These are phyloP conservation scores for Aviceda subcristata DNA, from an alignment of 2,113 vertebrate species.

Conservation along the genomic window DNA sequence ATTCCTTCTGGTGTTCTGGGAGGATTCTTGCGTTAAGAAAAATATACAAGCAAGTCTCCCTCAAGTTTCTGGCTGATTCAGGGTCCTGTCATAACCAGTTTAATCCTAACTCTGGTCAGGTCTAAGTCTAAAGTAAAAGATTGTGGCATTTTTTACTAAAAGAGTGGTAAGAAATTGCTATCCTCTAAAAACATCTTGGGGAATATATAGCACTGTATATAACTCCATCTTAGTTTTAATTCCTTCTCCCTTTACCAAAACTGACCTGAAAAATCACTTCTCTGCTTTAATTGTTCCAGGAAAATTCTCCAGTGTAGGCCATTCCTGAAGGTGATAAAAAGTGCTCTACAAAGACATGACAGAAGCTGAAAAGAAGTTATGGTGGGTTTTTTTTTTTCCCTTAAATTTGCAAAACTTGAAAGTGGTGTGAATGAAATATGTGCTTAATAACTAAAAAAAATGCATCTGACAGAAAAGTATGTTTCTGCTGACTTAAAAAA, in stretches of 20 bases:
- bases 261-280: neutral
- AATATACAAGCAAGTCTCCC: neutral
- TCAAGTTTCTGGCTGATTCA: neutral
- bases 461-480: neutral
- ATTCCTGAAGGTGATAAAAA: neutral
- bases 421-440: neutral
- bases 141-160: neutral
- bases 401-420: neutral
- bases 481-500: neutral
- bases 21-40: neutral
- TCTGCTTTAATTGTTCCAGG: neutral
- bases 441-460: neutral
- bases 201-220: neutral
- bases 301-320: neutral
- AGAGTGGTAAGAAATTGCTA: neutral
- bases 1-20: neutral
- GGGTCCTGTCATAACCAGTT: neutral
- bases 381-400: neutral
- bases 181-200: neutral
- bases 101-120: neutral
- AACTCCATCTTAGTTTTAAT: neutral
- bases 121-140: neutral
- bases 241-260: neutral
- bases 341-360: neutral
- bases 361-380: neutral